phyloP scores from a whole-genome alignment of 2,888 invertebrate species.

The Apoda limacodes region DNA sequence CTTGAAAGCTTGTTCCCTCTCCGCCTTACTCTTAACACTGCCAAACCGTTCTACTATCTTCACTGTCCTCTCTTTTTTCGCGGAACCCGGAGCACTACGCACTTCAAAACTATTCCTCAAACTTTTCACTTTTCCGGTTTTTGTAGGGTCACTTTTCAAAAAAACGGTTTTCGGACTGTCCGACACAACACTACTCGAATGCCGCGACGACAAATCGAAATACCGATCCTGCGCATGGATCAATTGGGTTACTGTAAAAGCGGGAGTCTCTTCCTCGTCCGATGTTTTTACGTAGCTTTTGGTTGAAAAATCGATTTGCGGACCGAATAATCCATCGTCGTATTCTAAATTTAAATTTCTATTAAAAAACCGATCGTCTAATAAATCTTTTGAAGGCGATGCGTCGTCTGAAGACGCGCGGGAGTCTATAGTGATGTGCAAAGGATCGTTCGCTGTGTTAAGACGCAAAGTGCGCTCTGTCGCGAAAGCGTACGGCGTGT shows the following conservation, averaged over 20 bases:
- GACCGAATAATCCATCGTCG: constrained; percentile 42
- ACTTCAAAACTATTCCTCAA: constrained; percentile 27
- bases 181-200: constrained; percentile 5
- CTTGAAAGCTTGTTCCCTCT: constrained; percentile 34
- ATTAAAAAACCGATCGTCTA: constrained; percentile 50
- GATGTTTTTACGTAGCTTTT: constrained; percentile 16
- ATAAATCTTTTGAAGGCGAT: constrained; percentile 46
- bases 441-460: constrained; percentile 26
- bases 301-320: constrained; percentile 34
- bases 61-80: constrained; percentile 13
- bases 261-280: constrained; percentile 31
- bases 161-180: constrained; percentile 20
- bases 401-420: constrained; percentile 21
- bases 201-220: constrained; percentile 45
- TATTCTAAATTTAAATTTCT: constrained; percentile 29
- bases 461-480: constrained; percentile 38
- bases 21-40: constrained; percentile 18
- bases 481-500: constrained; percentile 64
- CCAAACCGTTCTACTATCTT: constrained; percentile 14
- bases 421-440: constrained; percentile 47
- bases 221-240: constrained; percentile 62
- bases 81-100: constrained; percentile 33
- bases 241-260: constrained; percentile 56
- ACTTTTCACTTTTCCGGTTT: constrained; percentile 18
- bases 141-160: constrained; percentile 13